These are phyloP conservation scores for Caerostris extrusa DNA, from an alignment of 1,140 invertebrate genomes.

Conservation along the genomic window DNA sequence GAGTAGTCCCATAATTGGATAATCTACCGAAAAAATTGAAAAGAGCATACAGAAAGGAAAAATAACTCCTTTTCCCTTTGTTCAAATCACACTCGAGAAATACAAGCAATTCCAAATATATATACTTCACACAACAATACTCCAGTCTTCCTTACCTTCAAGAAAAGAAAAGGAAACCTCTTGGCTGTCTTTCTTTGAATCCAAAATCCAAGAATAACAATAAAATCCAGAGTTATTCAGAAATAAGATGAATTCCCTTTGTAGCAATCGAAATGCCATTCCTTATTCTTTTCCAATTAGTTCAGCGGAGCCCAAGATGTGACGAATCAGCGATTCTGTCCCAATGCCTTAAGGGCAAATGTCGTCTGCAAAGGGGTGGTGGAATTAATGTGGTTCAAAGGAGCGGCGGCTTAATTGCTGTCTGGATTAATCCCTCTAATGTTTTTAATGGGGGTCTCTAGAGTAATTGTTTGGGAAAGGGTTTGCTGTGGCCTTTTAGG, in stretches of 20 bases:
- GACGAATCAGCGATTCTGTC: conserved; percentile 9
- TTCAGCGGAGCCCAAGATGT: background rate
- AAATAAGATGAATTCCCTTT: background rate
- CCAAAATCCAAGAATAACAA: too few relatives aligned
- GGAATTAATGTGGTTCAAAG: conserved; percentile 30
- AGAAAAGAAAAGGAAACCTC: background rate
- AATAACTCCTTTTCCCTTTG: too few relatives aligned
- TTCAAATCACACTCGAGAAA: too few relatives aligned
- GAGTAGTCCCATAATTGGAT: too few relatives aligned
- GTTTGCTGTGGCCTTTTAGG: background rate
- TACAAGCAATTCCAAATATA: too few relatives aligned
- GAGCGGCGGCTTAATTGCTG: background rate
- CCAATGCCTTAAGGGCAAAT: background rate
- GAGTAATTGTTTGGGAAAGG: background rate
- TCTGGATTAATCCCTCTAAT: background rate
- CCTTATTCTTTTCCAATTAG: conserved; percentile 1
- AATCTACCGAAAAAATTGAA: too few relatives aligned
- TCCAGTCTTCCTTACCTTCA: too few relatives aligned
- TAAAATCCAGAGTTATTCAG: background rate
- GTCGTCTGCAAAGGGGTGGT: background rate
- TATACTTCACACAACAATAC: too few relatives aligned
- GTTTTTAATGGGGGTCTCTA: background rate
- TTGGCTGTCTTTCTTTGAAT: too few relatives aligned
- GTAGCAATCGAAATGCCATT: background rate
- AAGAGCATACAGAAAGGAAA: too few relatives aligned